Evolutionary conservation across 92 coral and sea anemone genomes (phyloP).

Genomic region (Heliopora coerulea): DNA sequence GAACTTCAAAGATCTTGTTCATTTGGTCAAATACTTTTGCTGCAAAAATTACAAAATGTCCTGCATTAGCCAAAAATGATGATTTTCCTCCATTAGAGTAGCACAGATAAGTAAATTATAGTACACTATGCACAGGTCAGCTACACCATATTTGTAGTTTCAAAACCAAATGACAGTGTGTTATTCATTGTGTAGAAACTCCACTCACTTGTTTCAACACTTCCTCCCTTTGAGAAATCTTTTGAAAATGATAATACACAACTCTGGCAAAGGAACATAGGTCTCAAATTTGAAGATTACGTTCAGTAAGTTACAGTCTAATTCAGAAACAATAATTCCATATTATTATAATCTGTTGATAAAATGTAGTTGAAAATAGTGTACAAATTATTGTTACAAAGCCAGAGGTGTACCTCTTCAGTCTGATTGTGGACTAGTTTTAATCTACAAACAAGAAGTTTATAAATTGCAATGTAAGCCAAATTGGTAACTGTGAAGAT

Average conservation of each 20-base stretch:
- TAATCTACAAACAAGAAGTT: slow-evolving; percentile 23
- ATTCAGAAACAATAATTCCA: neutral
- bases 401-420: slow-evolving; percentile 5
- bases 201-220: slow-evolving; percentile 1
- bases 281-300: no score
- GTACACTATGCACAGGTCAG: neutral
- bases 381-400: no score
- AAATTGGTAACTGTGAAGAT: no score
- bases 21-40: slow-evolving; percentile 7
- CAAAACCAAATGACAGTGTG: no score
- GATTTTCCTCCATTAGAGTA: neutral
- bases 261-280: neutral
- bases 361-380: no score
- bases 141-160: no score
- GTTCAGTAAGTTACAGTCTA: neutral
- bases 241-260: slow-evolving; percentile 22
- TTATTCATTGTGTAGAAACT: neutral
- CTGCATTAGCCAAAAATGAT: no score
- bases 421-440: slow-evolving; percentile 18
- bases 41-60: neutral
- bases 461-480: no score
- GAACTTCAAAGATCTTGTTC: slow-evolving; percentile 14
- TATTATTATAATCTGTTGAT: no score
- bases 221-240: slow-evolving; percentile 16
- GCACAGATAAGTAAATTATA: neutral